Evolutionary conservation across 2,888 invertebrate species (phyloP).

Genomic region (Creontiades dilutus): DNA sequence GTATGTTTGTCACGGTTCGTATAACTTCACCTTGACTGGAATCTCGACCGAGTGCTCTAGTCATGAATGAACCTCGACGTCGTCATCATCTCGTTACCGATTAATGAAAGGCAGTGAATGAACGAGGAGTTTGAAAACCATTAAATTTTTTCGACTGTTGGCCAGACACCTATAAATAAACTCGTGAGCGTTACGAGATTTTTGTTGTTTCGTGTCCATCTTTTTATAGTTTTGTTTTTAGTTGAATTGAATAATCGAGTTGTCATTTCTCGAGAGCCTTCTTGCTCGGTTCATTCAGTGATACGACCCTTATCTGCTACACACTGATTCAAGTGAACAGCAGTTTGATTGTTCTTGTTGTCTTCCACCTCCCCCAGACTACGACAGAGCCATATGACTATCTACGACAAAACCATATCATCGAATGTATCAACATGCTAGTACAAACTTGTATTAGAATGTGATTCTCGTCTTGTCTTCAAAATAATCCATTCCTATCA

Average conservation of each 20-base stretch:
- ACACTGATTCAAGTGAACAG: not conserved
- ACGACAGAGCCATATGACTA: no score
- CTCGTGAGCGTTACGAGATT: not conserved
- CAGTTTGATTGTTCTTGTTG: not conserved
- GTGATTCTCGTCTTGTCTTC: no score
- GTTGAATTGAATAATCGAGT: not conserved
- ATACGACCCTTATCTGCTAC: no score
- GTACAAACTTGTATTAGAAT: no score
- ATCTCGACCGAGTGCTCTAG: not conserved
- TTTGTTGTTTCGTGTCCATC: not conserved
- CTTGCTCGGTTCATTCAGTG: not conserved
- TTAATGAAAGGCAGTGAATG: not conserved
- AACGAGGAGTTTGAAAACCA: not conserved
- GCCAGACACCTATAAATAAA: not conserved
- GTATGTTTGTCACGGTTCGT: not conserved
- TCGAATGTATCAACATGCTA: no score
- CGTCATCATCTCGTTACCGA: not conserved
- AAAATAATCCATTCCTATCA: no score
- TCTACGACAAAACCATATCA: no score
- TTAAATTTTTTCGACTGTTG: not conserved
- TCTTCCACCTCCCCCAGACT: no score
- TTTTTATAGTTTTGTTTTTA: conserved; percentile 15
- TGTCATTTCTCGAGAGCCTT: not conserved
- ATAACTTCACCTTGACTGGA: not conserved
- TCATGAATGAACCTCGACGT: not conserved